Evolutionary conservation across 1,140 invertebrate species (phyloP).

Genomic region (Trichonephila clavipes): DNA sequence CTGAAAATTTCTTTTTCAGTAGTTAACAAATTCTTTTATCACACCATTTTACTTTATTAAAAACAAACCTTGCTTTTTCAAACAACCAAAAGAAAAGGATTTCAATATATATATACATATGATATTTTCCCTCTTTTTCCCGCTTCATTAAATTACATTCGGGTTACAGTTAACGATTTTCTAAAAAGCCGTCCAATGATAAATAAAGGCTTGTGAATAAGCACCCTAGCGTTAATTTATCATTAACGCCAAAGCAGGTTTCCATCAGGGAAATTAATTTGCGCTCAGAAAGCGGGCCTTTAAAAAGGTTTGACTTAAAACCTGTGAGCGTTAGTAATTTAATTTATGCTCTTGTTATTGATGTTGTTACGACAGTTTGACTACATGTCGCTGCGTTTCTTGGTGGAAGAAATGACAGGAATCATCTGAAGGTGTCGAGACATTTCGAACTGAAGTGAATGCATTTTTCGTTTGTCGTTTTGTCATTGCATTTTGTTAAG

Average conservation of each 20-base stretch:
- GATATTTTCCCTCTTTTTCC: background rate
- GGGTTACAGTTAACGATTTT: conserved; percentile 1
- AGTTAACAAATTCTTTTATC: background rate
- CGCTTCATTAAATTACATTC: conserved; percentile 13
- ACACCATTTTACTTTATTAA: background rate
- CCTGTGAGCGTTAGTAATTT: conserved; percentile 28
- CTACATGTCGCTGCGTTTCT: background rate
- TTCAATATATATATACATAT: no score
- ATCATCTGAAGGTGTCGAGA: background rate
- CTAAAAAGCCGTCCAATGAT: conserved; percentile 18
- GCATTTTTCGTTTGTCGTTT: background rate
- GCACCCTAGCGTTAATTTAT: conserved; percentile 31
- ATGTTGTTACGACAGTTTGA: conserved; percentile 18
- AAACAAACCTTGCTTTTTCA: background rate
- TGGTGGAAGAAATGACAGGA: background rate
- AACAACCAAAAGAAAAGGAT: background rate
- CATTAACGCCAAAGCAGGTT: background rate
- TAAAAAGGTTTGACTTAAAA: conserved; percentile 17
- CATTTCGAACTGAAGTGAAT: background rate
- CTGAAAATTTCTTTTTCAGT: no score
- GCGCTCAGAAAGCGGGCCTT: background rate
- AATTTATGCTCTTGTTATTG: conserved; percentile 49
- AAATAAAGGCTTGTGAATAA: conserved; percentile 14
- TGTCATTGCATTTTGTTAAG: background rate
- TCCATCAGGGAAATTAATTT: conserved; percentile 50